Conservation (phyloP, 2,888 invertebrate species). For the Drosophila buzzatii region DNA sequence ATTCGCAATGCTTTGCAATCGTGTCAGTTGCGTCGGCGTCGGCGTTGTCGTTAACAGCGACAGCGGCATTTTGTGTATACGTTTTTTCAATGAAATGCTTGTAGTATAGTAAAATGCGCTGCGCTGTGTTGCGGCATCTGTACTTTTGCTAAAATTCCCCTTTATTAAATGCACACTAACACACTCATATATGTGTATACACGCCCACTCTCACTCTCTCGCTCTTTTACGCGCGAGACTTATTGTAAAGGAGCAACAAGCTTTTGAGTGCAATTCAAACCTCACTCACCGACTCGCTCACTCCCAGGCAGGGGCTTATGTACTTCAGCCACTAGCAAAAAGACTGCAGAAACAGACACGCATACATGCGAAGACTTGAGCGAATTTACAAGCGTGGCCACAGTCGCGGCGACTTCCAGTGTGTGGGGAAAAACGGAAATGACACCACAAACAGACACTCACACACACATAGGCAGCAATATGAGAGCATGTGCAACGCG, state of each 20-base stretch:
- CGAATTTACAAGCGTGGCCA: constrained; percentile 32
- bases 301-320: constrained; percentile 39
- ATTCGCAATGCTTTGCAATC: constrained; percentile 28
- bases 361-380: constrained; percentile 3
- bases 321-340: constrained; percentile 17
- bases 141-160: constrained; percentile 69
- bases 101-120: constrained; percentile 67
- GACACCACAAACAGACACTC: constrained; percentile 62
- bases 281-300: constrained; percentile 30
- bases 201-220: constrained; percentile 36
- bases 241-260: constrained; percentile 67
- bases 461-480: constrained; percentile 2
- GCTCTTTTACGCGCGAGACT: constrained; percentile 23
- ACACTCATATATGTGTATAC: neutral
- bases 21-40: constrained; percentile 32
- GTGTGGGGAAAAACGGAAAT: constrained; percentile 77
- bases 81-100: constrained; percentile 71
- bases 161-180: constrained; percentile 32
- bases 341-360: constrained; percentile 32
- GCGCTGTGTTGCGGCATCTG: constrained; percentile 75
- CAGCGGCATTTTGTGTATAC: constrained; percentile 59
- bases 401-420: constrained; percentile 48
- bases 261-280: constrained; percentile 75
- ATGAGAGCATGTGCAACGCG: constrained; percentile 58
- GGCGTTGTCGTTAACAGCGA: constrained; percentile 32